phyloP scores from a whole-genome alignment of 2,797 vertebrate genomes.

The Petrocephalus sullivani region DNA sequence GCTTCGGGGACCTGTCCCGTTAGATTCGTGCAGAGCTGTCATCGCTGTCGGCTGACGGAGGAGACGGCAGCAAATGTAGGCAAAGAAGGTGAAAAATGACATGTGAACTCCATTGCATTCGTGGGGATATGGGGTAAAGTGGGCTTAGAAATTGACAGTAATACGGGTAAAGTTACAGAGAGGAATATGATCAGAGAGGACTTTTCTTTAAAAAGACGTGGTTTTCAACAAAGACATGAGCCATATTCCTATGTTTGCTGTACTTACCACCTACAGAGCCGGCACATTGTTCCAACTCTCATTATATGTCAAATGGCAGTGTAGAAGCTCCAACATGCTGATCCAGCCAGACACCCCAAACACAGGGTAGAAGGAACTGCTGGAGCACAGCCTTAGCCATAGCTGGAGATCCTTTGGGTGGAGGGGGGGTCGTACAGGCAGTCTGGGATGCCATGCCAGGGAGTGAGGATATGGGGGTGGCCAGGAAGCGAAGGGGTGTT shows the following conservation, averaged over 20 bases:
- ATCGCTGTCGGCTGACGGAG: conserved; percentile 47
- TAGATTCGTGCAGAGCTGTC: conserved; percentile 43
- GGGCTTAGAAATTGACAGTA: not conserved
- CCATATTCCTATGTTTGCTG: too few relatives aligned
- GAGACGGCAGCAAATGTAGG: conserved; percentile 55
- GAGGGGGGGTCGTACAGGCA: not conserved
- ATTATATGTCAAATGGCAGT: too few relatives aligned
- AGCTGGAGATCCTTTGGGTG: not conserved
- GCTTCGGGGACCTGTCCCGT: not conserved
- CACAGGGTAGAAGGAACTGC: not conserved
- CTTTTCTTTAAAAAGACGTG: not conserved
- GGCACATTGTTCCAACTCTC: too few relatives aligned
- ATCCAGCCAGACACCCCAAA: too few relatives aligned
- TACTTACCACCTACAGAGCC: too few relatives aligned
- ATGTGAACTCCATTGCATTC: not conserved
- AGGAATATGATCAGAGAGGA: not conserved
- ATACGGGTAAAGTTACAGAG: not conserved
- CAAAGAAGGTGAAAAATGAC: conserved; percentile 41
- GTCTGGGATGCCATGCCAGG: not conserved
- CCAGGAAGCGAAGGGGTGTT: not conserved
- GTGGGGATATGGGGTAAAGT: not conserved
- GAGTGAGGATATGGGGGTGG: not conserved
- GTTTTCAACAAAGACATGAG: not conserved
- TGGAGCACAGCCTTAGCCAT: not conserved
- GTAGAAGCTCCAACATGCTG: too few relatives aligned